Evolutionary conservation across 2,113 vertebrate genomes (phyloP), one percentile per base, ranked within the genome.

Genomic region (Tachysurus vachellii): DNA sequence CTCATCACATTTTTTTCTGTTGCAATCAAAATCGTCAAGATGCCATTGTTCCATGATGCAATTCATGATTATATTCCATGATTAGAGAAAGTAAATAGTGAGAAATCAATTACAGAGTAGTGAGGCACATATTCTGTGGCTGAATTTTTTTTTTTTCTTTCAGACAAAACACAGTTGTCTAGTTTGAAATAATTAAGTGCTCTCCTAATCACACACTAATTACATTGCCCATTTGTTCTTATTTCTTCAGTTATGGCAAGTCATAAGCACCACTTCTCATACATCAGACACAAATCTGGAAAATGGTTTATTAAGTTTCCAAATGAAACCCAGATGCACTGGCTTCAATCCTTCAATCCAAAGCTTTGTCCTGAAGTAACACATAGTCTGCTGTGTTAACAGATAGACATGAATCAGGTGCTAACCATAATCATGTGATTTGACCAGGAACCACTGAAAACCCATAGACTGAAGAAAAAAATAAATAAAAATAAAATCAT

Each of bases 31-130:
- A 93, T 91, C 93, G 92, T 89, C 66, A 84, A 86, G 56, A 84
- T n/a, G 82, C 10, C 57, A 86, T 68, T 86, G 75, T 88, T 90
- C 66, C 86, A 36, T 57, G 53, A 70, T 73, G 81, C 85, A 80
- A 59, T 86, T 90, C 75, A 79, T 94, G 93, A 93, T 94, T 93
- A 94, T 88, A 87, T 88, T 90, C 57, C 91, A 92, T 94, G 92
- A 93, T 94, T 95, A 93, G 93, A 93, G 83, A 88, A 85, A 85
- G 56, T 87, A 92, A 91, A 93, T 92, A 94, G 92, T 88, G 64
- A 86, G 90, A 91, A 92, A 93, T 93, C 76, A 71, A 93, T 88
- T 91, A 89, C 76, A 80, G 84, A 87, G 87, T 88, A 87, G 77
- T 50, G 86, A 91, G 47, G 59, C 88, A 23, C 59, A 92, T 88